Conservation (phyloP, 1,140 invertebrate genomes). For the Hypothenemus hampei region DNA sequence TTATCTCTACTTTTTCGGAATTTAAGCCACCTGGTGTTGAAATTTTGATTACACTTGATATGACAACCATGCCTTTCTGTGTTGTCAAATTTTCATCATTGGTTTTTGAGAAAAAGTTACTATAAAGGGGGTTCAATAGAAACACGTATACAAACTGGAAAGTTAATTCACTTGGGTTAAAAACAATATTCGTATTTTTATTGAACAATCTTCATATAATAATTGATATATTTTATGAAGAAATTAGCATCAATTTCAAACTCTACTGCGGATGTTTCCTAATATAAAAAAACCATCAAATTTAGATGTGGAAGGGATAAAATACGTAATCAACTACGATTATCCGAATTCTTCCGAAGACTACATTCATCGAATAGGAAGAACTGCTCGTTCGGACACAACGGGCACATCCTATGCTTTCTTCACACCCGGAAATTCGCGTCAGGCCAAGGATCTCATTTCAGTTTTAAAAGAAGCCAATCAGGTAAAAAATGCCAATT, state of each 20-base stretch:
- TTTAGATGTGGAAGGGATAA: constrained; percentile 97
- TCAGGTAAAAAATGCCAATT: constrained; percentile 56
- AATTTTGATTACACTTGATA: neutral
- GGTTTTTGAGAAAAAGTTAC: neutral
- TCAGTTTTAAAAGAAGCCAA: constrained; percentile 90
- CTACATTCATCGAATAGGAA: constrained; percentile 99
- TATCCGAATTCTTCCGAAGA: constrained; percentile 98
- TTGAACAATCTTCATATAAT: neutral
- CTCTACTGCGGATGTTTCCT: neutral
- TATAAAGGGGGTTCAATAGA: neutral
- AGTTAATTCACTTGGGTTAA: neutral
- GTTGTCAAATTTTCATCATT: neutral
- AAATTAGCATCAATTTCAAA: neutral
- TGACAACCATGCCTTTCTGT: neutral
- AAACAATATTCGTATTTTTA: too few species aligned
- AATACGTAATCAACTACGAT: constrained; percentile 99
- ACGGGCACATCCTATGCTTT: constrained; percentile 98
- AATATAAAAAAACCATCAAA: neutral
- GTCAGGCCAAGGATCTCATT: constrained; percentile 88
- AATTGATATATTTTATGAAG: too few species aligned
- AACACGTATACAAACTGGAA: neutral
- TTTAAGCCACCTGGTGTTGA: neutral
- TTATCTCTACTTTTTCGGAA: neutral
- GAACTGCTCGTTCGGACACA: constrained; percentile 87
- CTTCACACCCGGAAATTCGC: constrained; percentile 87